Base-by-base conservation (phyloP, 1,140 invertebrate genomes). In the Drosophila simulans region DNA sequence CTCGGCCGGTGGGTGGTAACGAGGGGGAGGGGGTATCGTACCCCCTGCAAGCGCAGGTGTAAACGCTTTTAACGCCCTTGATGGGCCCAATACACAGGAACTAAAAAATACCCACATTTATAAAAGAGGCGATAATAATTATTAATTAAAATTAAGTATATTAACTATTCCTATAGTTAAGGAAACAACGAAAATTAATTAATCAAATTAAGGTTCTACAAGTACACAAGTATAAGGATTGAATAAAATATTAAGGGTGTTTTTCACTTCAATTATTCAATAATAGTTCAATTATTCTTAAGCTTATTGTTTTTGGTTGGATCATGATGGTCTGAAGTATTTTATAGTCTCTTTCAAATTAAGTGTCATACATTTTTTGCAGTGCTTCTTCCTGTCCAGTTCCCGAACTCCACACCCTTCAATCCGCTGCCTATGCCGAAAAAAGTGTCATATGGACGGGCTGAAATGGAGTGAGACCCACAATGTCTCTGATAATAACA, bases 11-110 rank as follows among this genome's bases (percentile, higher is more conserved):
- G 35, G 13, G n/a, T 2, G 13, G 46, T n/a, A 48, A 31, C 13
- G 25, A 10, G 34, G 34, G 7, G 22, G 35, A 1, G 15, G 25
- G 12, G 31, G 49, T 2, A 34, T 27, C 11, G 22, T 22, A 11
- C 48, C 71, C 31, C 42, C 60, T 8, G 60, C 20, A 53, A 65
- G 27, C 83, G 79, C 82, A 86, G 82, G 82, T 86, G 82, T 88
- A 71, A 68, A 45, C 69, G 78, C 83, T 88, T 86, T 86, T 74
- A 88, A 75, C 83, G 82, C 83, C 75, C 79, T 86, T 88, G 62
- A 82, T 72, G 74, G 56, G 27, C 54, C 4, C 31, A 52, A 65
- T 65, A 25, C 59, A 68, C 46, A 3, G 35, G 15, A 35, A 68
- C 11, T 13, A n/a, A 48, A 20, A 2, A 0, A 10, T n/a, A n/a